Base-by-base conservation (phyloP, 37 sponge, comb jelly and placozoan species). In the Aplysina aerophoba region DNA sequence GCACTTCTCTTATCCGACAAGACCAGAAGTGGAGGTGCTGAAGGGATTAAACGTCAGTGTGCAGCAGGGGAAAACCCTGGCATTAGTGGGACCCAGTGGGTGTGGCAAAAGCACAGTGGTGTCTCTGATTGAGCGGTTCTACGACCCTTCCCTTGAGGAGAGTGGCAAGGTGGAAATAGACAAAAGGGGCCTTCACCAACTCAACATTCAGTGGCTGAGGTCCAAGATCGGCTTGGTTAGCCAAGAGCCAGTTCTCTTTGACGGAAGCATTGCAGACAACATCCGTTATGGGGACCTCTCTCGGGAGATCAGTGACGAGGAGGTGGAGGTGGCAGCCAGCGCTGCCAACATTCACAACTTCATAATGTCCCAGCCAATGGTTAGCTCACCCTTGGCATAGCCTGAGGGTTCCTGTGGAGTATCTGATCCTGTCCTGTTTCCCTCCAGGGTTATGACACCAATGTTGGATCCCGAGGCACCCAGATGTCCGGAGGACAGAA, bases 101-200 rank as follows among this genome's bases (percentile, higher is more conserved):
- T 97, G 99, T 92, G 99, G 99, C 27, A 99, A 99, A 91, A 95
- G 96, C 83, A 99, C 99, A 13, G 59, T 91, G 5, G 96, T 99
- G 33, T 95, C 98, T n/a, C 91, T 99, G 27, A 66, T 95, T 17
- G 96, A 99, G 83, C 59, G 99, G 56, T 99, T 99, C 93, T 99
- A 99, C 64, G 94, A 97, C 41, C 89, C 92, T 25, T 41, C 37
- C 37, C 20, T 19, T 41, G 54, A 39, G n/a, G 11, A 64, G 28
- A 79, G 75, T 27, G 86, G 80, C 22, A 38, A 36, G 53, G 35
- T 86, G 30, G 30, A 71, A 20, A 30, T 96, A 60, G 97, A 94
- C 25, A 94, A 77, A 0, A 55, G 50, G 3, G 94, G 94, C 57
- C 71, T 96, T 15, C 64, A 79, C 30, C 86, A 88, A 36, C 77